Base-by-base conservation (phyloP, 2,888 invertebrate species). In the Lochmaea capreae region DNA sequence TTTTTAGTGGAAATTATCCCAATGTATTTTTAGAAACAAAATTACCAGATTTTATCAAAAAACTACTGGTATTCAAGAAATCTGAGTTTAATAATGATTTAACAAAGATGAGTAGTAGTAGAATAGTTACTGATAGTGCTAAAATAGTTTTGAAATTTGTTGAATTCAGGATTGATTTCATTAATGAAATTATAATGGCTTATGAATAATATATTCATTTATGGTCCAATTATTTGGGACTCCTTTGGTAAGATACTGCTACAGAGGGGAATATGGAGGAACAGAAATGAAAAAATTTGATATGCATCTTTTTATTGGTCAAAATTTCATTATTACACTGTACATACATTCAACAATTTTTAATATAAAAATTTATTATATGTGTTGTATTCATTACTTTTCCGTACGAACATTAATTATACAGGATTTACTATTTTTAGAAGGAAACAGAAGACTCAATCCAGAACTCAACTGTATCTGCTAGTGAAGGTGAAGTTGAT, bases 1-100 rank as follows among this genome's bases (percentile, higher is more conserved):
- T 83, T 67, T 84, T 80, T 71, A 76, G 78, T 73, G 79, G 79
- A 26, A 71, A 16, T 61, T 84, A 82, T 77, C 79, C 83, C 3
- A 65, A 72, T 49, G 74, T 79, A 12, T 83, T 81, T 78, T 43
- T 73, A 18, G 12, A 68, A 49, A 71, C 57, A 10, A 14, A 3
- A 43, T 65, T 68, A 58, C 52, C 63, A n/a, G 26, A 42, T 62
- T 73, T 57, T 12, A 11, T 33, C 52, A 54, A 54, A 18, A 54
- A 9, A 33, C 76, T 79, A 43, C 54, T 79, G 12, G 11, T 66
- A 6, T 72, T 22, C 58, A 69, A 77, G 43, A 11, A 43, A 42
- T 42, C 62, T 49, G 18, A 22, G 3, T 57, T 69, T 26, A 52
- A 66, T n/a, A 58, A 66, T 14, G 67, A 66, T 61, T 66, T 61